Conservation (phyloP, 2,888 invertebrate genomes). For the Hipparchia sbordonii region DNA sequence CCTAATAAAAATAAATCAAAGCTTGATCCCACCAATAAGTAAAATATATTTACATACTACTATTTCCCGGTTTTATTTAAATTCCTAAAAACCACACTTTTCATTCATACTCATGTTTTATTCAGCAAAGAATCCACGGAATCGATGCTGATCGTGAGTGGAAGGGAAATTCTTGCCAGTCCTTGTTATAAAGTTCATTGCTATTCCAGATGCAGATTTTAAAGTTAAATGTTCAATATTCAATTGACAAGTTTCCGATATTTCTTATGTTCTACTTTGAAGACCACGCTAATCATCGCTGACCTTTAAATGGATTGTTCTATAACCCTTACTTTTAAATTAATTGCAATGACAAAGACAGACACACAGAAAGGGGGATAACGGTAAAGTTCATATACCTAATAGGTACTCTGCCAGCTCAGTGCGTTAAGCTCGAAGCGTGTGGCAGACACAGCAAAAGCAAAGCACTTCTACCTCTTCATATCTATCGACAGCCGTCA, state of each 20-base stretch:
- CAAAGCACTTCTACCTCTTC: too few species aligned
- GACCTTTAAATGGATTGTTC: too few species aligned
- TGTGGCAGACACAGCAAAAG: too few species aligned
- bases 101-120: slow-evolving; percentile 30
- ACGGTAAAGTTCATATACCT: too few species aligned
- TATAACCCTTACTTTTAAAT: too few species aligned
- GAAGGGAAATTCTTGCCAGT: slow-evolving; percentile 11
- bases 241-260: neutral
- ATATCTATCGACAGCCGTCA: too few species aligned
- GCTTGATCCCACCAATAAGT: too few species aligned
- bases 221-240: slow-evolving; percentile 8
- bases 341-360: too few species aligned
- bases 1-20: too few species aligned
- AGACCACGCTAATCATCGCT: neutral
- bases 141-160: slow-evolving; percentile 20
- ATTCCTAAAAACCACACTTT: slow-evolving; percentile 22
- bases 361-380: too few species aligned
- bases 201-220: slow-evolving; percentile 5
- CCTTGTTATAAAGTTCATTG: slow-evolving; percentile 11
- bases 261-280: neutral
- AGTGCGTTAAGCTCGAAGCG: too few species aligned
- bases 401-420: too few species aligned
- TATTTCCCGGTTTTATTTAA: slow-evolving; percentile 1
- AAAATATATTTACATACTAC: neutral
- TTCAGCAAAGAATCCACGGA: slow-evolving; percentile 20